These are phyloP conservation scores for Antheraea mylitta DNA, from an alignment of 1,140 invertebrate genomes.

Conservation along the genomic window DNA sequence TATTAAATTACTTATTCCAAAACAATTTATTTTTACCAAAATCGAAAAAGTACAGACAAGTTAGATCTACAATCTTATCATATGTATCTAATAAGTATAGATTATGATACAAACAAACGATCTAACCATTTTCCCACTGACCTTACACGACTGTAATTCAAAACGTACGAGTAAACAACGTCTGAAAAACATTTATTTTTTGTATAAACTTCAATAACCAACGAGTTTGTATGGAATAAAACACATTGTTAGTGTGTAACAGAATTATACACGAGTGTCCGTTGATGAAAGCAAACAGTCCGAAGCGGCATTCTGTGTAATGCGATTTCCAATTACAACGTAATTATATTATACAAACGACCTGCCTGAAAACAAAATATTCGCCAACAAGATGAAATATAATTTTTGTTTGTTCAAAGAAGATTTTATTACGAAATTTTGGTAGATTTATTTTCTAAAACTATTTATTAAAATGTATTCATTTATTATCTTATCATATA, in stretches of 20 bases:
- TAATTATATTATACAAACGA: conserved; percentile 22
- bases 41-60: no score
- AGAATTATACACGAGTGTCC: conserved; percentile 27
- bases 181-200: not conserved
- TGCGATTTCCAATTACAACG: conserved; percentile 49
- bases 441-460: no score
- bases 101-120: no score
- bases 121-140: no score
- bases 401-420: not conserved
- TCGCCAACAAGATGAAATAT: conserved; percentile 1
- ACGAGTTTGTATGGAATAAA: not conserved
- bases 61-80: no score
- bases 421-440: not conserved
- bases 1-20: no score
- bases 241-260: conserved; percentile 14
- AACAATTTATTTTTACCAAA: no score
- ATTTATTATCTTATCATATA: no score
- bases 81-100: no score
- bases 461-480: no score
- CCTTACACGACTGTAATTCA: no score
- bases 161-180: no score
- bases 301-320: conserved; percentile 26
- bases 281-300: conserved; percentile 44
- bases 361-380: conserved; percentile 12
- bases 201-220: not conserved